These are phyloP conservation scores for Neopipo cinnamomea DNA, from an alignment of 2,113 vertebrate genomes.

Conservation along the genomic window DNA sequence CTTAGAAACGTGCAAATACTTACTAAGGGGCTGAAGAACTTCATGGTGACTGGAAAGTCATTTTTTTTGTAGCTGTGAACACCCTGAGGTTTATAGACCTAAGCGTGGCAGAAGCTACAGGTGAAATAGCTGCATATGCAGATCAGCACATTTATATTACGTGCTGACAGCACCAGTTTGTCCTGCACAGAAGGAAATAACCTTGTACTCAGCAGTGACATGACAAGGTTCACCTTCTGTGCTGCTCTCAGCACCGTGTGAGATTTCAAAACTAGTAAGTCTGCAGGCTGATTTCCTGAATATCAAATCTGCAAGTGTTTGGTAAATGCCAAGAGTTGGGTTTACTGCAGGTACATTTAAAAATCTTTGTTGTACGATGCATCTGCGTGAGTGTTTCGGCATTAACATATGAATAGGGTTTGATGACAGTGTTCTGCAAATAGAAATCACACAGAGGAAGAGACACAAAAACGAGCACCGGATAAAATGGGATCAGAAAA, in stretches of 20 bases:
- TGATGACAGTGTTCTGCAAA: not conserved
- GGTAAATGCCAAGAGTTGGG: not conserved
- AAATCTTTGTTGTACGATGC: not conserved
- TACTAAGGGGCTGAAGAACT: not conserved
- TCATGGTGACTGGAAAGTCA: not conserved
- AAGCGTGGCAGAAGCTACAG: not conserved
- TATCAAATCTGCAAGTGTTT: not conserved
- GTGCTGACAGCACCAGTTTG: not conserved
- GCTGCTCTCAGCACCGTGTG: not conserved
- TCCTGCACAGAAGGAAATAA: not conserved
- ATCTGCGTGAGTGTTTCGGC: not conserved
- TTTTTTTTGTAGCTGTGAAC: not conserved
- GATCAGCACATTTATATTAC: not conserved
- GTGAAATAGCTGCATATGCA: not conserved
- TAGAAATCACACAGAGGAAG: not conserved
- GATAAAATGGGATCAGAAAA: not conserved
- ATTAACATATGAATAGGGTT: not conserved
- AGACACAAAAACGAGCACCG: not conserved
- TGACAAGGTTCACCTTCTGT: not conserved
- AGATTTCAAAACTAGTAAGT: not conserved
- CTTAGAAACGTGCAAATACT: slow-evolving; percentile 1
- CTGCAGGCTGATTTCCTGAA: not conserved
- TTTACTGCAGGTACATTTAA: not conserved
- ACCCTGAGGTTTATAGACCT: slow-evolving; percentile 7
- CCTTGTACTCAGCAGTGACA: not conserved